phyloP scores from a whole-genome alignment of 1,140 invertebrate genomes.

The Ganaspis sp. region DNA sequence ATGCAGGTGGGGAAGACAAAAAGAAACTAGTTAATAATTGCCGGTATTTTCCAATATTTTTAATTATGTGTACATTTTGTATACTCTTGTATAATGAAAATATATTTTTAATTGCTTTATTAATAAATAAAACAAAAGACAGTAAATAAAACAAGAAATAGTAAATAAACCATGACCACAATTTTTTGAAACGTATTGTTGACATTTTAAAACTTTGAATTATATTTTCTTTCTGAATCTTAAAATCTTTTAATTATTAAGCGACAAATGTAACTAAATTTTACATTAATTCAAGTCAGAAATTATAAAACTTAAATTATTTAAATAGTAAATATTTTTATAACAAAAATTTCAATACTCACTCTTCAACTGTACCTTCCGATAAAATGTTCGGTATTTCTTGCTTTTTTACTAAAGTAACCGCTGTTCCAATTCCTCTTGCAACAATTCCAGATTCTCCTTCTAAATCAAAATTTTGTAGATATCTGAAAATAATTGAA shows the following conservation, averaged over 20 bases:
- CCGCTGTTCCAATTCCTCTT: slow-evolving; percentile 94
- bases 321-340: not conserved
- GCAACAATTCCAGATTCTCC: slow-evolving; percentile 97
- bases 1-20: slow-evolving; percentile 61
- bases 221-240: too few relatives aligned
- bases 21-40: slow-evolving; percentile 51
- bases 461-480: slow-evolving; percentile 96
- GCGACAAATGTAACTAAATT: too few relatives aligned
- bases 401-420: slow-evolving; percentile 82
- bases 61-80: not conserved
- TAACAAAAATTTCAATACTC: slow-evolving; percentile 70
- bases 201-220: too few relatives aligned
- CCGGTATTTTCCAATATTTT: not conserved
- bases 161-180: too few relatives aligned
- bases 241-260: too few relatives aligned
- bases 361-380: slow-evolving; percentile 79
- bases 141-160: too few relatives aligned
- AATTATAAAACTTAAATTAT: not conserved
- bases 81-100: slow-evolving; percentile 18
- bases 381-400: slow-evolving; percentile 68
- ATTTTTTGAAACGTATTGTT: too few relatives aligned
- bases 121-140: too few relatives aligned
- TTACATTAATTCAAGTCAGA: too few relatives aligned
- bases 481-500: slow-evolving; percentile 80
- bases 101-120: slow-evolving; percentile 4